A percentile compares a stretch with the other conserved stretches of the same genome.
phyloP scores from a whole-genome alignment of 2,797 vertebrate species.

The Naso thynnoides region DNA sequence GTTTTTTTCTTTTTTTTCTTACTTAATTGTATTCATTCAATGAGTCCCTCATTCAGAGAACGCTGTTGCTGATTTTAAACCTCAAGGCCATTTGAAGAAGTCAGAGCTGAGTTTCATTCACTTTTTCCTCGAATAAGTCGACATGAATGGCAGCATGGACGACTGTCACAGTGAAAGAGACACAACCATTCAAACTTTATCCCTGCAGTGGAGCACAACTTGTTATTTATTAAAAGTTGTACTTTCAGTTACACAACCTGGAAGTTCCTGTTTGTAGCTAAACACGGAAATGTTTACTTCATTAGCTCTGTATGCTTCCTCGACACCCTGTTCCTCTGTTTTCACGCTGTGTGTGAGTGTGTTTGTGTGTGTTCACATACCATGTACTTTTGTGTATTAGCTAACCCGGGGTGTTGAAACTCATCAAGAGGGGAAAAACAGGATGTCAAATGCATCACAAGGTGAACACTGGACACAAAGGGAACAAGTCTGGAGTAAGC shows the following conservation, averaged over 20 bases:
- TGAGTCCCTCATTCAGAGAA: conserved; percentile 6
- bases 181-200: conserved; percentile 20
- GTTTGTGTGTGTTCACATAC: conserved; percentile 33
- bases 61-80: conserved; percentile 28
- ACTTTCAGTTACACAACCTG: conserved; percentile 41
- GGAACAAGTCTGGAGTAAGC: not conserved
- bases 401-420: conserved; percentile 21
- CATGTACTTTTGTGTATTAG: conserved; percentile 27
- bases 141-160: conserved; percentile 12
- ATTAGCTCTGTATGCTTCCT: conserved; percentile 24
- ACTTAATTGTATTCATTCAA: conserved; percentile 18
- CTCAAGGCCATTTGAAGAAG: conserved; percentile 40
- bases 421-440: conserved; percentile 46
- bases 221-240: not conserved
- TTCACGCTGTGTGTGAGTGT: conserved; percentile 8
- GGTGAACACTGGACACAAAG: conserved; percentile 38
- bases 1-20: not conserved
- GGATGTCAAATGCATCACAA: conserved; percentile 39
- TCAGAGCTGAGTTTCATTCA: conserved; percentile 30
- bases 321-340: conserved; percentile 36
- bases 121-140: conserved; percentile 38
- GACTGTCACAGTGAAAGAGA: not conserved
- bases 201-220: not conserved
- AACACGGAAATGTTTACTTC: conserved; percentile 61
- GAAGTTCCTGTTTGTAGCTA: conserved; percentile 28